These are phyloP conservation scores for Semicossyphus pulcher DNA, from an alignment of 2,113 vertebrate genomes.

Conservation along the genomic window DNA sequence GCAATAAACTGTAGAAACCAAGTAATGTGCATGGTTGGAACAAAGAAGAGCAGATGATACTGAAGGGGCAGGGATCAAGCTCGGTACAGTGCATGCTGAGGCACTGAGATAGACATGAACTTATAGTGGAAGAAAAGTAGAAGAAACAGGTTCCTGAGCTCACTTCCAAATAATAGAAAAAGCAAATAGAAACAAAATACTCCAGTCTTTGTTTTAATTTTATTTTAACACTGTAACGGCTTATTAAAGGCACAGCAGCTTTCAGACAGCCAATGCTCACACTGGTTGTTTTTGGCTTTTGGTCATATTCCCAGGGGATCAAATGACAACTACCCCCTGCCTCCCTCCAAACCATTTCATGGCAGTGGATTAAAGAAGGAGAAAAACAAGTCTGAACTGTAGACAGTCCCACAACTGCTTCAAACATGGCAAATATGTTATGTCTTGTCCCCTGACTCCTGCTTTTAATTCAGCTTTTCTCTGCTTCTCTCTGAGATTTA, in stretches of 20 bases:
- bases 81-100: too few species aligned
- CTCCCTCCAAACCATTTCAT: conserved; percentile 31
- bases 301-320: conserved; percentile 52
- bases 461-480: conserved; percentile 22
- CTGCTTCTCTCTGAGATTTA: conserved; percentile 21
- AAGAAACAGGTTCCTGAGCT: too few species aligned
- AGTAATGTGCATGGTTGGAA: too few species aligned
- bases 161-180: too few species aligned
- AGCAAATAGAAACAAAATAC: background rate
- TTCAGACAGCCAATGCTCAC: conserved; percentile 30
- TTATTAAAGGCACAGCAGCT: conserved; percentile 26
- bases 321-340: conserved; percentile 33
- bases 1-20: too few species aligned
- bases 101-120: too few species aligned
- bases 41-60: too few species aligned
- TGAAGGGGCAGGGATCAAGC: too few species aligned
- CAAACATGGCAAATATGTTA: conserved; percentile 29
- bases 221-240: conserved; percentile 17
- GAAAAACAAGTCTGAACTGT: conserved; percentile 63
- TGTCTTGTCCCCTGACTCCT: background rate
- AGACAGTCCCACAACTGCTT: conserved; percentile 56
- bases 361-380: conserved; percentile 61
- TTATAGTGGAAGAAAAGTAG: too few species aligned
- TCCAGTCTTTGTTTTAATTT: conserved; percentile 6
- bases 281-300: conserved; percentile 40